Conservation (phyloP, 2,888 invertebrate species). For the Heliconius erato region DNA sequence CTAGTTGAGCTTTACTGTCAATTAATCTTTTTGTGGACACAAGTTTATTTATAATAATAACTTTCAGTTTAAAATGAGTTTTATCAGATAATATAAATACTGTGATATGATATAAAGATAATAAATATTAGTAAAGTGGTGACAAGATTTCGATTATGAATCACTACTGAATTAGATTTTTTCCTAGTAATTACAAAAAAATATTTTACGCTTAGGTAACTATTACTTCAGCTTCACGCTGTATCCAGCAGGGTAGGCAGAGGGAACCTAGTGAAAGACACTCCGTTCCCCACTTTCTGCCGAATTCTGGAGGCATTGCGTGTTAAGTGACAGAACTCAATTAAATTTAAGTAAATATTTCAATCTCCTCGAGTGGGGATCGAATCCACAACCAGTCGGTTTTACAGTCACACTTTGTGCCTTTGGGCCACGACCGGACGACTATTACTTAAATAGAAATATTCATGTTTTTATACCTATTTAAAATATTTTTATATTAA, state of each 20-base stretch:
- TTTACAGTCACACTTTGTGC: too few relatives aligned
- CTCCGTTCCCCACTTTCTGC: too few relatives aligned
- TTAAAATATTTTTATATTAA: neutral
- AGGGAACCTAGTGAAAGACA: too few relatives aligned
- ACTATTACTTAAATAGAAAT: neutral
- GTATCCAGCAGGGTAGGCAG: too few relatives aligned
- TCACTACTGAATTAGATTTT: too few relatives aligned
- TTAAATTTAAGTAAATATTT: too few relatives aligned
- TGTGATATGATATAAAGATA: neutral
- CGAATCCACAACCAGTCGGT: too few relatives aligned
- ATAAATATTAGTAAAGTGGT: neutral
- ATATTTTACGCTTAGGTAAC: neutral
- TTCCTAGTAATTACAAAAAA: neutral
- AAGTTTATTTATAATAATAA: conserved; percentile 48
- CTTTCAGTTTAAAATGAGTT: conserved; percentile 55
- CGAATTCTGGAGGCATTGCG: too few relatives aligned
- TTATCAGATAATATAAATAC: neutral
- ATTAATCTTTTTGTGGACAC: conserved; percentile 37
- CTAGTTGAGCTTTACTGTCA: conserved; percentile 37
- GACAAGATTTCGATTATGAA: neutral
- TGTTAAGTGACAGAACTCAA: too few relatives aligned
- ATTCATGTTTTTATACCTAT: neutral
- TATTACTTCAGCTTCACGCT: too few relatives aligned
- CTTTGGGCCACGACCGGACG: too few relatives aligned
- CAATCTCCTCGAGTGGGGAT: too few relatives aligned